Evolutionary conservation across 2,797 vertebrate genomes (phyloP).

Genomic region (Spea hammondii): DNA sequence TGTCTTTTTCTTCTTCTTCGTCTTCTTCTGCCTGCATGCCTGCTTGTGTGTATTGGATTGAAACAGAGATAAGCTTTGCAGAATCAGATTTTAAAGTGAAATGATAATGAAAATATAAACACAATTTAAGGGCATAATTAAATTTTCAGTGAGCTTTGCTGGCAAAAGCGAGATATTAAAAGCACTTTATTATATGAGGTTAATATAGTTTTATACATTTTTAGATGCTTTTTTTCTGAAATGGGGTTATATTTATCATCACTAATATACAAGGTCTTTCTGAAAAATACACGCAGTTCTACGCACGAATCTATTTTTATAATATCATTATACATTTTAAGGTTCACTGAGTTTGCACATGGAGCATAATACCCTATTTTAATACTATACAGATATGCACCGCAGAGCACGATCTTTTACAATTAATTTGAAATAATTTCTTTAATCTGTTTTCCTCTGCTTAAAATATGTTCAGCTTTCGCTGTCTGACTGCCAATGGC

Average conservation of each 20-base stretch:
- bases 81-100: too few relatives aligned
- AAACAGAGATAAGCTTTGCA: too few relatives aligned
- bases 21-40: too few relatives aligned
- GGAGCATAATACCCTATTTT: slow-evolving; percentile 17
- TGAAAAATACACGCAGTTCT: slow-evolving; percentile 22
- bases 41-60: too few relatives aligned
- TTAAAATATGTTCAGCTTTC: slow-evolving; percentile 13
- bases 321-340: slow-evolving; percentile 19
- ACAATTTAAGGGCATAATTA: too few relatives aligned
- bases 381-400: slow-evolving; percentile 18
- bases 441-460: slow-evolving; percentile 9
- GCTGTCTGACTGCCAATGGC: neutral
- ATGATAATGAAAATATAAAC: too few relatives aligned
- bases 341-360: slow-evolving; percentile 28
- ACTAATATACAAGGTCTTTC: slow-evolving; percentile 7
- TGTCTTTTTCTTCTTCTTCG: too few relatives aligned
- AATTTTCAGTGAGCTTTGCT: too few relatives aligned
- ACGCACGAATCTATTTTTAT: neutral
- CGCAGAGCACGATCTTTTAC: slow-evolving; percentile 4
- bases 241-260: slow-evolving; percentile 22
- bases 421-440: slow-evolving; percentile 24
- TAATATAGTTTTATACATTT: neutral
- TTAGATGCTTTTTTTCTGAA: slow-evolving; percentile 15
- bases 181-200: too few relatives aligned
- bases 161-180: too few relatives aligned